Base-by-base conservation (phyloP, 2,113 vertebrate species). In the Gnathonemus echidnorhynchus region DNA sequence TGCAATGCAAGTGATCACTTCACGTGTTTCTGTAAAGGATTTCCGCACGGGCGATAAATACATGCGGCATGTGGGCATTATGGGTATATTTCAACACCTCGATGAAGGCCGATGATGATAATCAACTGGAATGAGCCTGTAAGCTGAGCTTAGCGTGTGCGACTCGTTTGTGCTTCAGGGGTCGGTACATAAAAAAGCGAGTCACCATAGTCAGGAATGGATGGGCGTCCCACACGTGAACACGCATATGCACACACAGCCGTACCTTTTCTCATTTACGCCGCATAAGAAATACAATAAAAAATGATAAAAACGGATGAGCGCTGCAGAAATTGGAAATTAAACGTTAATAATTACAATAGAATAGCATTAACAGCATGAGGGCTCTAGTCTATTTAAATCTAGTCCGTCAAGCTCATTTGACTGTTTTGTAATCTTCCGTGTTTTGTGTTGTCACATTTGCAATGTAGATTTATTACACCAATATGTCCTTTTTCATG, bases 391-490 rank as follows among this genome's bases (percentile, higher is more conserved):
- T 87, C 86, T 52, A 92, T 93, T 94, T 92, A 89, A 90, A 92
- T 90, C 90, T 91, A 95, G 93, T 93, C 92, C 77, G 89, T 91
- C 91, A 62, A 91, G 92, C 91, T 91, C 91, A 90, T 94, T 92
- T 87, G 91, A 93, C 91, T 91, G 93, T 90, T 93, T 92, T 91
- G 90, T 92, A 90, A 90, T 93, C 66, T 88, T 42, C 89, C 77
- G 70, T 92, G 93, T 94, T 95, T 92, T 91, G 92, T 91, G 92
- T 92, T 91, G 93, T 94, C 93, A 92, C 83, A 91, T 95, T 94
- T 94, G 90, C 95, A 95, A 95, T 94, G 93, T 93, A 94, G 94
- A 96, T 96, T 96, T 95, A 96, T 95, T 94, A 93, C 92, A 93
- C 94, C 94, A 96, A 95, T 95, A 95, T 95, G 94, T 93, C 95